phyloP scores from a whole-genome alignment of 53 echinoderm and acorn worm genomes.

The Paelopatides confundens region DNA sequence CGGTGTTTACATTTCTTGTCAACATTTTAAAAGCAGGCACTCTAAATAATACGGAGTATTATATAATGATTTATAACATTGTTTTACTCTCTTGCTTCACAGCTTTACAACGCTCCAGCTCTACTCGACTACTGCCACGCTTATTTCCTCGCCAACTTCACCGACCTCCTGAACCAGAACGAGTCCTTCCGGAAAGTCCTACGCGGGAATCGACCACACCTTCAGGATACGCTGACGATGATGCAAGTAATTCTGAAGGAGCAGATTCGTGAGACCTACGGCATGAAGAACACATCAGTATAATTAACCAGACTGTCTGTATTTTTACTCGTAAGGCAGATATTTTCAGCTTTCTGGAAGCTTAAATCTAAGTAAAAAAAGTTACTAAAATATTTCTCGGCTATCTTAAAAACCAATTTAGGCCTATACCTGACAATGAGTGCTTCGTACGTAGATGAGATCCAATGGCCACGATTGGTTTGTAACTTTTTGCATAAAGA shows the following conservation, averaged over 20 bases:
- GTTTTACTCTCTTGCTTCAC: neutral
- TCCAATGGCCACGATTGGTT: neutral
- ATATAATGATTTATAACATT: no score
- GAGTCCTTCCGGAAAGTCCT: slow-evolving; percentile 82
- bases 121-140: slow-evolving; percentile 83
- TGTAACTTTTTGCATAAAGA: neutral
- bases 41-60: no score
- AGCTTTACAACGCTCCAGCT: slow-evolving; percentile 80
- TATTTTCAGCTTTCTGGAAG: no score
- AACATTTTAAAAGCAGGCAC: no score
- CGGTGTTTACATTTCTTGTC: no score
- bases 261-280: slow-evolving; percentile 70
- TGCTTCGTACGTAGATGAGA: no score
- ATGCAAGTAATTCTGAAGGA: slow-evolving; percentile 75
- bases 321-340: no score
- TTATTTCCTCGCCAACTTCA: slow-evolving; percentile 84
- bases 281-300: slow-evolving; percentile 74
- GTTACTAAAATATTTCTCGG: no score
- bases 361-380: no score
- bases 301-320: neutral
- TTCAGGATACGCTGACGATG: slow-evolving; percentile 75
- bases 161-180: slow-evolving; percentile 79
- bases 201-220: slow-evolving; percentile 64
- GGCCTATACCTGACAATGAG: no score
- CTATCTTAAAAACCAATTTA: no score